Evolutionary conservation across 35 echinoderm and acorn worm species (phyloP).

Genomic region (Stichopus chloronotus): DNA sequence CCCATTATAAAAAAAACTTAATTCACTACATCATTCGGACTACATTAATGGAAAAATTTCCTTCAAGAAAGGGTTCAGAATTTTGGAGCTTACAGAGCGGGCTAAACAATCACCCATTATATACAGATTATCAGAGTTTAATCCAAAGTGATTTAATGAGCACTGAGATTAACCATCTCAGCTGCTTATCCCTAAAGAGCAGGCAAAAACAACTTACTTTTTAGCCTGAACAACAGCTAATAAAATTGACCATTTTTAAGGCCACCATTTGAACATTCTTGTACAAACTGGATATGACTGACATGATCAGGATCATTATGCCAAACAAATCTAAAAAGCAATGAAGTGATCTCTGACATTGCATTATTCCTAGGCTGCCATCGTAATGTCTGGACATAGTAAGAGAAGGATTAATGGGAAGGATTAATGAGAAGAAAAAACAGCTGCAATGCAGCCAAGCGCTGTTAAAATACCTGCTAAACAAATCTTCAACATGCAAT

Average conservation of each 20-base stretch:
- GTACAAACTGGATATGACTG: background rate
- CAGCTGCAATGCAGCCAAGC: background rate
- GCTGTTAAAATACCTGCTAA: background rate
- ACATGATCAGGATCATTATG: background rate
- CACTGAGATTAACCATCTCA: background rate
- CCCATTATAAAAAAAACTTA: background rate
- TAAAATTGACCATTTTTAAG: constrained; percentile 15
- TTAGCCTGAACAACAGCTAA: background rate
- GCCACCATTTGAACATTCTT: constrained; percentile 11
- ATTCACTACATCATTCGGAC: background rate
- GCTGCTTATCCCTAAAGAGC: background rate
- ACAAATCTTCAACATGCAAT: background rate
- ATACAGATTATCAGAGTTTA: background rate
- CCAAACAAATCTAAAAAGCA: constrained; percentile 24
- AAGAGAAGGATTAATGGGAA: background rate
- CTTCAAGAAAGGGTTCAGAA: background rate
- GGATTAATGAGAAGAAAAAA: too few relatives aligned
- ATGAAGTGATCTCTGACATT: background rate
- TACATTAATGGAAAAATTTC: constrained; percentile 14
- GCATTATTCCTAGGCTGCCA: too few relatives aligned
- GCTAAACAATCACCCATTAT: background rate
- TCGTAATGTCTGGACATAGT: background rate
- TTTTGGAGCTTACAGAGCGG: background rate
- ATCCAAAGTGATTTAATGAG: background rate
- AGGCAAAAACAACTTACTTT: background rate